A percentile compares a stretch with the other conserved stretches of the same genome.
phyloP scores from a whole-genome alignment of 2,113 vertebrate genomes.

The Terrapene triunguis region DNA sequence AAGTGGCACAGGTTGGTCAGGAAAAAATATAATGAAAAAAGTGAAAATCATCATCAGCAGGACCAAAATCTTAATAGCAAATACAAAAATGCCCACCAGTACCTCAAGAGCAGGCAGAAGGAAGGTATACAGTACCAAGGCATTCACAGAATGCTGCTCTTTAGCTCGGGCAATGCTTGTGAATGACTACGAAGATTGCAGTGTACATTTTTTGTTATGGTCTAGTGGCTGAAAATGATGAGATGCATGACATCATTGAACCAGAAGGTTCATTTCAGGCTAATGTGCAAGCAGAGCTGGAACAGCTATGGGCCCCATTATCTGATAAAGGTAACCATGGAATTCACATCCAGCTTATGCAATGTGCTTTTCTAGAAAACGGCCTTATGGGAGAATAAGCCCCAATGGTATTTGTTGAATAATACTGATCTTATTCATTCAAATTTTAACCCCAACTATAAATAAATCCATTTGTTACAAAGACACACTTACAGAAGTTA shows the following conservation, averaged over 20 bases:
- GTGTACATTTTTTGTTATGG: conserved; percentile 42
- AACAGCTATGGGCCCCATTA: conserved; percentile 39
- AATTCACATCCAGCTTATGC: conserved; percentile 21
- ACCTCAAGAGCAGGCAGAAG: background rate
- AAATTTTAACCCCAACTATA: background rate
- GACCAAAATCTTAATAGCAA: background rate
- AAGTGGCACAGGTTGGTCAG: background rate
- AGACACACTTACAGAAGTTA: background rate
- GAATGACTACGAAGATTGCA: conserved; percentile 15
- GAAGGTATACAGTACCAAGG: background rate
- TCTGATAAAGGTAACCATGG: conserved; percentile 4
- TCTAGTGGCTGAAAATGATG: conserved; percentile 54
- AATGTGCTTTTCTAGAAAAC: background rate
- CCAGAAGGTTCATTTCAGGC: conserved; percentile 67
- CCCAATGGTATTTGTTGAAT: background rate
- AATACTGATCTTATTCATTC: background rate
- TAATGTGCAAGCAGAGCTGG: conserved; percentile 36
- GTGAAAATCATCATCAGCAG: background rate
- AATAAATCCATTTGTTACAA: background rate
- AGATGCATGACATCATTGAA: conserved; percentile 58
- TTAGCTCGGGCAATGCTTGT: conserved; percentile 8
- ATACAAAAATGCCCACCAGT: background rate
- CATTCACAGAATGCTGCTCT: background rate
- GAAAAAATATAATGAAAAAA: background rate
- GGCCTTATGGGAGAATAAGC: background rate